Base-by-base conservation (phyloP, 1,140 invertebrate genomes). In the Hirudo medicinalis region DNA sequence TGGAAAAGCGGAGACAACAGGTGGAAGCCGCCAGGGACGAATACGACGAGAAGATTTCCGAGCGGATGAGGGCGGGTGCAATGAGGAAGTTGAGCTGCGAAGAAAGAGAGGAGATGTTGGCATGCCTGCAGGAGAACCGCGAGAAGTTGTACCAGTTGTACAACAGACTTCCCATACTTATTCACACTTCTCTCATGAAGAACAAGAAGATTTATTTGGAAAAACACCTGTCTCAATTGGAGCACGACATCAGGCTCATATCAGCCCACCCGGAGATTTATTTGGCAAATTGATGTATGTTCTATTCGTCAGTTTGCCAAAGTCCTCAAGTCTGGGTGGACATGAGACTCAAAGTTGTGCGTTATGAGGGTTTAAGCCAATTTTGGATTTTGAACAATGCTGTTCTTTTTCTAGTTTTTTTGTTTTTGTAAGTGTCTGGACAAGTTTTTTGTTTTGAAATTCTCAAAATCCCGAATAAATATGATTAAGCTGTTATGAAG, bases 41-140 rank as follows among this genome's bases (percentile, higher is more conserved):
- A n/a, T 63, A 63, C 29, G 57, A 63, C 57, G 29, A 32, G 29
- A 63, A 63, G 57, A 32, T 63, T 63, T 63, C 57, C 11, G 57
- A 63, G 22, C 4, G 29, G 17, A 63, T 63, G 22, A 32, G 57
- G 15, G 57, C 57, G 3, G 22, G 57, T 63, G 57, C 57, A 6
- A 63, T 63, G 57, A 63, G 29, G 29, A 63, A 63, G 57, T 63
- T 63, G 57, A 63, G 22, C 57, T 32, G 22, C 22, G 13, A 63
- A 63, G 57, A 63, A 32, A 63, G 57, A 63, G 57, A 8, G 29
- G 29, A 22, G 29, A 25, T 63, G 57, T 11, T 63, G 57, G 22
- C 22, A 1, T 25, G 29, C 17, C 57, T 63, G 57, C 57, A 63
- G 22, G 57, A 63, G 29, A 63, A 32, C 19, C 57, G 19, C 57